phyloP scores from a whole-genome alignment of 2,113 vertebrate species.

The Galeopterus variegatus region DNA sequence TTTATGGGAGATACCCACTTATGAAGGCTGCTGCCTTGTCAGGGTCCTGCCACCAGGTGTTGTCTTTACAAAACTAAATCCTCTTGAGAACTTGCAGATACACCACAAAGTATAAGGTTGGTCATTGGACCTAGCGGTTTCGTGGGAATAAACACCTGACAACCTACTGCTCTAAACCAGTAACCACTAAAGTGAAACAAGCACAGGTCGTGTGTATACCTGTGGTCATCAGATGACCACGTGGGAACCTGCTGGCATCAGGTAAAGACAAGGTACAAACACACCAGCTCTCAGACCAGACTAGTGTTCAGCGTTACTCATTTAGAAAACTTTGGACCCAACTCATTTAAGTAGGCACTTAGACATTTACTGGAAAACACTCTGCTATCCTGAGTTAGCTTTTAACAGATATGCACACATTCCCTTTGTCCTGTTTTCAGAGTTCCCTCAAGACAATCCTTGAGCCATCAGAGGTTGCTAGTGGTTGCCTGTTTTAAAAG shows the following conservation, averaged over 20 bases:
- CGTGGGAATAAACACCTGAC: background rate
- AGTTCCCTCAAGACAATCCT: background rate
- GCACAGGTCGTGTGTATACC: background rate
- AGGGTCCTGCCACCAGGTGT: background rate
- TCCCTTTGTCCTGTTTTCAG: background rate
- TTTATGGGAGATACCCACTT: too few species aligned
- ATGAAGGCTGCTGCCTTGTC: background rate
- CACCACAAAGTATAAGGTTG: fast-evolving
- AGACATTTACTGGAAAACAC: too few species aligned
- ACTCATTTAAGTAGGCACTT: background rate
- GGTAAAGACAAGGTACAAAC: background rate
- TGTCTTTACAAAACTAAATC: background rate
- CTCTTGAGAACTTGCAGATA: background rate
- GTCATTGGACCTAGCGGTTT: background rate
- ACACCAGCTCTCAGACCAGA: background rate
- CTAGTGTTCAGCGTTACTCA: background rate
- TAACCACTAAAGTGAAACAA: background rate
- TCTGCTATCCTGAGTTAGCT: background rate
- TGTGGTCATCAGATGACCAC: fast-evolving
- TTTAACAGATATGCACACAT: background rate
- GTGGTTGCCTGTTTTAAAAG: background rate
- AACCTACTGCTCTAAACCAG: background rate
- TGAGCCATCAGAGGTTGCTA: background rate
- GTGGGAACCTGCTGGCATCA: background rate
- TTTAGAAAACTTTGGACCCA: background rate